Evolutionary conservation across 2,113 vertebrate genomes (phyloP), one percentile per base, ranked within the genome.

Genomic region (Cryptomyrus ogoouensis): DNA sequence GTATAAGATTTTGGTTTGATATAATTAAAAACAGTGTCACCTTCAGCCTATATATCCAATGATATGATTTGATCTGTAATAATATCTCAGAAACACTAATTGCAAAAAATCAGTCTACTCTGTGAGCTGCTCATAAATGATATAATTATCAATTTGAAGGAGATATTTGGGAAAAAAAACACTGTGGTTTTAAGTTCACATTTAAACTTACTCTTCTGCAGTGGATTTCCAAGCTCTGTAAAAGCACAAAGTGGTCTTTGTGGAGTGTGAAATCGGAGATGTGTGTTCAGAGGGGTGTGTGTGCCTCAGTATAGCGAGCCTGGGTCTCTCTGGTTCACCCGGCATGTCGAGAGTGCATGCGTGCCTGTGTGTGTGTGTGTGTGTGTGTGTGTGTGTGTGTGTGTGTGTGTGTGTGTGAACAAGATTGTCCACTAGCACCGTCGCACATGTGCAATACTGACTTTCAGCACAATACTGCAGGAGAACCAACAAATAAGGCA

Each of bases 261-360:
- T 74, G 42, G 62, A 70, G 47, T 83, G 66, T 83, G 47, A 77
- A 89, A 80, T 42, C 52, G 70, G 88, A 89, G 66, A 74, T 42
- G 47, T 89, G 66, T 83, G 49, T 31, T 49, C 49, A 52, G 88
- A 47, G 88, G 88, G 88, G 70, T 42, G 88, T 44, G 47, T 56
- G 74, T 39, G 12, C 9, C 12, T 19, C 27, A 17, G 31, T 44
- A 27, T 24, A n/a, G 31, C 21, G 24, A 35, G 12, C 8, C 70
- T 89, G 70, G 49, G 15, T 86, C 44, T 27, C 66, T 50, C n/a
- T 35, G 62, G n/a, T 17, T 21, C 27, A 83, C 15, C 83, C 4
- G 39, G 46, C 42, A 70, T 66, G n/a, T 53, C 5, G 7, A 62
- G 17, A 56, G 31, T 88, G 31, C 35, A 19, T 44, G 35, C 13